phyloP scores from a whole-genome alignment of 2,888 invertebrate species.

The Mimas tiliae region DNA sequence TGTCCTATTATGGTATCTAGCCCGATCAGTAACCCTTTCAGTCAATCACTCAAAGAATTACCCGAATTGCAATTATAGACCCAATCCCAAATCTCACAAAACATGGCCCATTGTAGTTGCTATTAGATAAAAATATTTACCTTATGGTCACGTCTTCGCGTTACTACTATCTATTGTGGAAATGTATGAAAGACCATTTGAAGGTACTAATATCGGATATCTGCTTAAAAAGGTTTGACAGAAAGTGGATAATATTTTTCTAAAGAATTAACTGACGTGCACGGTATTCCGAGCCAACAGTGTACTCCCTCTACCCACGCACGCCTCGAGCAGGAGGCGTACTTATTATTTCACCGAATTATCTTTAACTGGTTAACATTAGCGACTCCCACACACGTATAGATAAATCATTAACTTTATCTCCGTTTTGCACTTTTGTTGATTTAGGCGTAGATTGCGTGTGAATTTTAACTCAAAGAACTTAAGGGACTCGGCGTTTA shows the following conservation, averaged over 20 bases:
- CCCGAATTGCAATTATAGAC: too few relatives aligned
- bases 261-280: background rate
- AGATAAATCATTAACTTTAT: slow-evolving; percentile 44
- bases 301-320: slow-evolving; percentile 42
- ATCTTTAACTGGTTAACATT: slow-evolving; percentile 52
- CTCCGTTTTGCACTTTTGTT: slow-evolving; percentile 15
- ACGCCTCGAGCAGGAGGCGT: slow-evolving; percentile 43
- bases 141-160: too few relatives aligned
- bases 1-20: too few relatives aligned
- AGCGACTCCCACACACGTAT: slow-evolving; percentile 45
- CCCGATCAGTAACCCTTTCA: too few relatives aligned
- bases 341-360: slow-evolving; percentile 64
- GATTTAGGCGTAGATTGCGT: slow-evolving; percentile 17
- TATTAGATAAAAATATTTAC: too few relatives aligned
- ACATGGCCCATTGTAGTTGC: too few relatives aligned
- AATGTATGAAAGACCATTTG: too few relatives aligned
- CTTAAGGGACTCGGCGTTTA: background rate
- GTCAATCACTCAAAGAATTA: too few relatives aligned
- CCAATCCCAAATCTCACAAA: too few relatives aligned
- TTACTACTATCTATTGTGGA: too few relatives aligned
- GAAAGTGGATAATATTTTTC: too few relatives aligned
- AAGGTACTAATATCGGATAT: background rate
- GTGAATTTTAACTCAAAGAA: background rate
- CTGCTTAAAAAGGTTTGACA: too few relatives aligned
- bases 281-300: slow-evolving; percentile 33